Conservation (phyloP, 2,888 invertebrate genomes). For the Habrosyne pyritoides region DNA sequence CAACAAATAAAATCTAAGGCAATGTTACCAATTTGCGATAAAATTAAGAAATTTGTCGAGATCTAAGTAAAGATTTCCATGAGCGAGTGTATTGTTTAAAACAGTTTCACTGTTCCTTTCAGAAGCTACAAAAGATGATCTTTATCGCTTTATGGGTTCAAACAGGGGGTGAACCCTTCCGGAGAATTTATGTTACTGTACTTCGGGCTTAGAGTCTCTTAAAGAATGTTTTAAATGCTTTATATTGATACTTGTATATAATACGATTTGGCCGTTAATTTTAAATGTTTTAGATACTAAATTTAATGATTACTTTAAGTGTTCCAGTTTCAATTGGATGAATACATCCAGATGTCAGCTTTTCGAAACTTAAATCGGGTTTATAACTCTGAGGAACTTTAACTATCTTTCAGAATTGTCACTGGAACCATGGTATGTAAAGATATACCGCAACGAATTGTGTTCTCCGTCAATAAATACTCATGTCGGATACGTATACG, state of each 20-base stretch:
- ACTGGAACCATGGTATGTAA: no score
- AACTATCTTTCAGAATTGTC: no score
- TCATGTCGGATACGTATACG: no score
- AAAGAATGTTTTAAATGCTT: conserved; percentile 74
- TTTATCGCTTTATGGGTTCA: conserved; percentile 72
- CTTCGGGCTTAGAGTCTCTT: conserved; percentile 59
- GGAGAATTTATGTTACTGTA: conserved; percentile 66
- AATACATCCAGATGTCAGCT: no score
- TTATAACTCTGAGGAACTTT: no score
- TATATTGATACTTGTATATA: conserved; percentile 54
- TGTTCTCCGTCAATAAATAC: no score
- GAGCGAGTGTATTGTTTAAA: conserved; percentile 48
- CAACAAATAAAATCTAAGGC: conserved; percentile 32
- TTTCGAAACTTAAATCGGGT: no score
- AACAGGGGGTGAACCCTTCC: conserved; percentile 52
- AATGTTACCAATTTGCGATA: conserved; percentile 42
- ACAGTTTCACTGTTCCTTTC: conserved; percentile 41
- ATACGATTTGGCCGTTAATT: conserved; percentile 34
- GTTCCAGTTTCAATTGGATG: not conserved
- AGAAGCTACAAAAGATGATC: conserved; percentile 68
- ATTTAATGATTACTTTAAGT: not conserved
- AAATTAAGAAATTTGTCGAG: conserved; percentile 47
- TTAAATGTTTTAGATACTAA: not conserved
- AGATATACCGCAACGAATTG: no score
- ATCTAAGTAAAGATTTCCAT: conserved; percentile 28